Evolutionary conservation across 2,888 invertebrate species (phyloP), one percentile per base, ranked within the genome.

Genomic region (Aleiodes testaceus): DNA sequence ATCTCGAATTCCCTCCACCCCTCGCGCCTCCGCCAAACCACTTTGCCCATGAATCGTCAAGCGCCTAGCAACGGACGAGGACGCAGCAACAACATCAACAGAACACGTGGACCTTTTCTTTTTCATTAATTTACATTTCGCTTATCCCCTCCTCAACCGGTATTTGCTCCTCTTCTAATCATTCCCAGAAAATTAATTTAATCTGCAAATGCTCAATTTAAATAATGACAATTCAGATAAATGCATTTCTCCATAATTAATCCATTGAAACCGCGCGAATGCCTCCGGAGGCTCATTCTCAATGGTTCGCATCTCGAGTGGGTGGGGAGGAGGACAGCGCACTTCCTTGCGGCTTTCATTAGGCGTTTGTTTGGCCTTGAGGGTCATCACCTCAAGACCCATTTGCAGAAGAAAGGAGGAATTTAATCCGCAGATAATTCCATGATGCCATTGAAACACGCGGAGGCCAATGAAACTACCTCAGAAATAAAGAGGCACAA

Each of bases 61-160:
- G 44, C 72, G 61, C 65, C 52, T 70, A 66, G 72, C 68, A 72
- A 70, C 72, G 66, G 79, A 81, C 79, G 79, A 81, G 73, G 81
- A 83, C 77, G 79, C 79, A 80, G 79, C 80, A 83, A 84, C 79
- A 84, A 80, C 75, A 79, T 79, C 78, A 80, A 84, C 78, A 84
- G 79, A 80, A 78, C 84, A 84, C 84, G 84, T 83, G 84, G 82
- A 82, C 75, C 30, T 30, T 45, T 30, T 55, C 22, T 55, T 26
- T 45, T 11, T 44, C 65, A 30, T n/a, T 44, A 59, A 49, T 16
- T 52, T 11, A 2, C 14, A 36, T 30, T 16, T 20, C 20, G 44
- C 20, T 9, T 55, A 3, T 59, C 45, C 16, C 18, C 59, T 55
- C 30, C 30, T 52, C 11, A 45, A 45, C 42, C n/a, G 12, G 16